phyloP scores from a whole-genome alignment of 2,888 invertebrate species.

The Platerodrilus igneus region DNA sequence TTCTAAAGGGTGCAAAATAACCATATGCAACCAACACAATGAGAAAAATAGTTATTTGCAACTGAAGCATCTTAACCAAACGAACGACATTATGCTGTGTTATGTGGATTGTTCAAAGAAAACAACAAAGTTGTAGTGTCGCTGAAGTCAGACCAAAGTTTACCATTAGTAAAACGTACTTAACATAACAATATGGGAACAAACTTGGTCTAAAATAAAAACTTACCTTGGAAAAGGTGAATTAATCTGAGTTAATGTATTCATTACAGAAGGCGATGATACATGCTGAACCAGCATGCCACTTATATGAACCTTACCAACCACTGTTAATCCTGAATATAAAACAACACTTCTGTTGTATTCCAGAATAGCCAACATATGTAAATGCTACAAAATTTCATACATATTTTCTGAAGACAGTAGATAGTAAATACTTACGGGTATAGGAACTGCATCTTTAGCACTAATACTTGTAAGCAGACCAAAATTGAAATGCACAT shows the following conservation, averaged over 20 bases:
- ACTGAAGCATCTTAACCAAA: too few relatives aligned
- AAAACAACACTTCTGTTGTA: constrained; percentile 71
- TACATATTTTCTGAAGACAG: too few relatives aligned
- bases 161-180: too few relatives aligned
- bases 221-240: constrained; percentile 55
- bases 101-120: too few relatives aligned
- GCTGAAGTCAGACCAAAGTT: too few relatives aligned
- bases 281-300: constrained; percentile 60
- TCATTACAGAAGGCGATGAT: constrained; percentile 49
- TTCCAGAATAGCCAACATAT: constrained; percentile 82
- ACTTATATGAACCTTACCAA: constrained; percentile 80
- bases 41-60: too few relatives aligned
- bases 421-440: constrained; percentile 54
- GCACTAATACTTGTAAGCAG: constrained; percentile 67
- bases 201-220: neutral
- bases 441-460: constrained; percentile 77
- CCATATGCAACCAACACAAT: too few relatives aligned
- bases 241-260: constrained; percentile 44
- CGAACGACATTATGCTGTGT: too few relatives aligned
- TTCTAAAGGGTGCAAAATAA: too few relatives aligned
- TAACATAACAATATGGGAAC: too few relatives aligned
- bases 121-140: too few relatives aligned
- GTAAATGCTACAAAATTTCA: constrained; percentile 61
- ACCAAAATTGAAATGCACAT: constrained; percentile 71
- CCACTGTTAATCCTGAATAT: constrained; percentile 76